These are phyloP conservation scores for Aphaenogaster rudis DNA, from an alignment of 1,140 invertebrate genomes.

Conservation along the genomic window DNA sequence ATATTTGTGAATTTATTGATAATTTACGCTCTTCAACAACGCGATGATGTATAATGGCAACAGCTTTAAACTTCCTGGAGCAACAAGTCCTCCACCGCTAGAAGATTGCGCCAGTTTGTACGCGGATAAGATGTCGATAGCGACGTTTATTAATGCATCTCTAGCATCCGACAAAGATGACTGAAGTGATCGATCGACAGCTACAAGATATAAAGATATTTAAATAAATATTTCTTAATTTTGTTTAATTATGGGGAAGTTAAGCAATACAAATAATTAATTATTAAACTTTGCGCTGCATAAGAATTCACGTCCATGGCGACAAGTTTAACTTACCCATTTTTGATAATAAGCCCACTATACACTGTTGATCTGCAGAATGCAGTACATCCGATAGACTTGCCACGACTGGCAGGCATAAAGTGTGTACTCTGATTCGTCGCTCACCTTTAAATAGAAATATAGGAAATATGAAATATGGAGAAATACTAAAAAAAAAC, in stretches of 20 bases:
- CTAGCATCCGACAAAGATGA: constrained; percentile 96
- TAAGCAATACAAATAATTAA: background rate
- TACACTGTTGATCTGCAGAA: constrained; percentile 98
- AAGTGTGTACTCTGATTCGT: constrained; percentile 98
- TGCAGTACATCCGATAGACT: constrained; percentile 95
- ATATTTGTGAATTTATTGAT: background rate
- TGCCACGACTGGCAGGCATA: constrained; percentile 96
- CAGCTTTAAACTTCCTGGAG: constrained; percentile 92
- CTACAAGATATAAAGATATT: constrained; percentile 85
- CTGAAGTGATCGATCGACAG: constrained; percentile 96
- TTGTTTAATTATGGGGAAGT: background rate
- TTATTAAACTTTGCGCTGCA: background rate
- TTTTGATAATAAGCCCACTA: constrained; percentile 96
- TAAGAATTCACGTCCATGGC: background rate
- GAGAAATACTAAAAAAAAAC: background rate
- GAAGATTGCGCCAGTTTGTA: constrained; percentile 92
- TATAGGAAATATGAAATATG: constrained; percentile 8
- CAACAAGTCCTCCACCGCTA: constrained; percentile 90
- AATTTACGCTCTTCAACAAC: constrained; percentile 95
- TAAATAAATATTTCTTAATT: constrained; percentile 18
- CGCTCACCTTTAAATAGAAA: constrained; percentile 91
- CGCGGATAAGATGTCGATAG: constrained; percentile 95
- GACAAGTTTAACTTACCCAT: constrained; percentile 91
- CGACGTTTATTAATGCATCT: constrained; percentile 98
- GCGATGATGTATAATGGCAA: constrained; percentile 96